A percentile compares a stretch with the other conserved stretches of the same genome.
Evolutionary conservation across 2,797 vertebrate species (phyloP).

Genomic region (Chloroceryle amazona): DNA sequence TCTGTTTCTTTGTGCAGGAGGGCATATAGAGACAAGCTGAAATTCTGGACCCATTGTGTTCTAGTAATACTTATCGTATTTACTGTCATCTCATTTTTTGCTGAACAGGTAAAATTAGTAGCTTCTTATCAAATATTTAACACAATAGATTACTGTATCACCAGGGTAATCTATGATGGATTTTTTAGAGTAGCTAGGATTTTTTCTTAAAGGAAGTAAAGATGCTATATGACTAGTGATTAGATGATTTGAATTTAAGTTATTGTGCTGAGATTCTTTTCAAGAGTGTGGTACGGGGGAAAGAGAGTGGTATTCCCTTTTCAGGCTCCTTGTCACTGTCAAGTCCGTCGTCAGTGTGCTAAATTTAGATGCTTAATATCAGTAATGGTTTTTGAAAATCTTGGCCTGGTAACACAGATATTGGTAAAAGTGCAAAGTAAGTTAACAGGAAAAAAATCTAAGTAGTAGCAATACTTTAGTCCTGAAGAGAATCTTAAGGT

Average conservation of each 20-base stretch:
- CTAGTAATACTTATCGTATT: conserved; percentile 94
- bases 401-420: neutral
- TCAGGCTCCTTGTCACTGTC: neutral
- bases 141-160: neutral
- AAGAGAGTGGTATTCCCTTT: neutral
- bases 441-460: neutral
- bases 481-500: neutral
- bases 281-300: neutral
- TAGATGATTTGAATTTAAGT: neutral
- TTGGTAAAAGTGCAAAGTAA: neutral
- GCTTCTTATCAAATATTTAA: neutral
- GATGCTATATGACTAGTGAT: neutral
- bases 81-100: conserved; percentile 97
- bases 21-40: conserved; percentile 94
- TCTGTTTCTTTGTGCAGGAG: conserved; percentile 85
- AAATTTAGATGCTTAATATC: neutral
- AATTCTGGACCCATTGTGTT: conserved; percentile 99
- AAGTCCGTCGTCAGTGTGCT: neutral
- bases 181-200: neutral
- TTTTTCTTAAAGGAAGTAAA: neutral
- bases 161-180: neutral
- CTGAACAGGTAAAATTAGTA: conserved; percentile 91
- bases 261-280: neutral
- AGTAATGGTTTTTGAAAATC: neutral
- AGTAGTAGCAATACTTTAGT: neutral